Base-by-base conservation (phyloP, 2,888 invertebrate species). In the Aphidius colemani region DNA sequence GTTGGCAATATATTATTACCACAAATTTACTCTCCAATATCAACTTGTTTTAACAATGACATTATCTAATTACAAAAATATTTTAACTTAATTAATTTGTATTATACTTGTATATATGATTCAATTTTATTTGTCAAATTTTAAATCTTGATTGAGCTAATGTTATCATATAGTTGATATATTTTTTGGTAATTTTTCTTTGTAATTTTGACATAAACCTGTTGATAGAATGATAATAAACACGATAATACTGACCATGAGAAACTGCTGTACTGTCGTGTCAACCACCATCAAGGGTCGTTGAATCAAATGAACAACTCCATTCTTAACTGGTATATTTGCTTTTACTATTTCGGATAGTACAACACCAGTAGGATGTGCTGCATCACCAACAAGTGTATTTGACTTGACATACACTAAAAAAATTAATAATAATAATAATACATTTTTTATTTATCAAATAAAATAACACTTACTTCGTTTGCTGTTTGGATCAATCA, bases 241-340 rank as follows among this genome's bases (percentile, higher is more conserved):
- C 30, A 30, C 1, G 30, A 30, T 30, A 30, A 30, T 68, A 83
- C 87, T 86, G 85, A 95, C 95, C 92, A 92, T 89, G 65, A 95
- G 85, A 77, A 95, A 93, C 80, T 95, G 90, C 70, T 89, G 89
- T 68, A 95, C 90, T 5, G 91, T 91, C n/a, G 91, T 92, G 76
- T 95, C 95, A 59, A 95, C 93, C 65, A 96, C 90, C 92, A 96
- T 94, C 11, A 96, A 85, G 0, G 96, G 96, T 69, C 93, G 88
- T 75, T 94, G 92, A 71, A 96, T 96, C 68, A 97, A 88, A 84
- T 97, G 96, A 6, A 96, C 90, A 0, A 96, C 95, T 44, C 96
- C 96, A 76, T 96, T 96, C 77, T 89, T 90, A 41, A 96, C 94
- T 0, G 96, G 95, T 70, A 96, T 95, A 82, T 96, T 96, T 44